These are phyloP conservation scores for Heteropelma amictum DNA, from an alignment of 2,888 invertebrate species.

Conservation along the genomic window DNA sequence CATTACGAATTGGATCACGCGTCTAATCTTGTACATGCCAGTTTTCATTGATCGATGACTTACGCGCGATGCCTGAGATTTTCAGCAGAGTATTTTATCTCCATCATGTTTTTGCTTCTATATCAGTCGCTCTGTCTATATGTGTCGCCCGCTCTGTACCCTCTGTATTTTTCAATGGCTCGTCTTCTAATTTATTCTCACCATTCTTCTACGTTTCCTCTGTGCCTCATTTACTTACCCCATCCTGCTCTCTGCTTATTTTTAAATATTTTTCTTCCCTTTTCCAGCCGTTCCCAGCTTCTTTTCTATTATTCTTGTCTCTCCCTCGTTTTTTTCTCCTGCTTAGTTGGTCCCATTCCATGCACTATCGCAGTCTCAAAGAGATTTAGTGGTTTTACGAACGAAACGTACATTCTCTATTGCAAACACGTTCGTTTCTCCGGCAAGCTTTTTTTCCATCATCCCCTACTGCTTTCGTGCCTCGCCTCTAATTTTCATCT, in stretches of 20 bases:
- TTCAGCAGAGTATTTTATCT: slow-evolving; percentile 30
- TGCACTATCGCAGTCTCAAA: slow-evolving; percentile 14
- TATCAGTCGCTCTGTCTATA: neutral
- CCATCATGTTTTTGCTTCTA: neutral
- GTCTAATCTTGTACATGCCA: slow-evolving; percentile 43
- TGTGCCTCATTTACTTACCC: too few species aligned
- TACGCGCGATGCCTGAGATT: slow-evolving; percentile 13
- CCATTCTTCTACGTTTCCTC: too few species aligned
- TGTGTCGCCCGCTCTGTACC: too few species aligned
- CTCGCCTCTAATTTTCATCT: neutral
- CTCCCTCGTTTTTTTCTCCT: neutral
- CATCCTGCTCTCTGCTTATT: too few species aligned
- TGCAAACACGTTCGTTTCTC: slow-evolving; percentile 46
- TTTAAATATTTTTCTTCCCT: neutral
- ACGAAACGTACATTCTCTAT: slow-evolving; percentile 46
- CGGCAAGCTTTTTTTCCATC: neutral
- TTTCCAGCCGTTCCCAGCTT: neutral
- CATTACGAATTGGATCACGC: slow-evolving; percentile 52
- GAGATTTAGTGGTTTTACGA: slow-evolving; percentile 49
- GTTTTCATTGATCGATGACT: slow-evolving; percentile 46
- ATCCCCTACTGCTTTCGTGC: neutral
- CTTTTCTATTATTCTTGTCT: neutral
- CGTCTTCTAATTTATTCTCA: too few species aligned
- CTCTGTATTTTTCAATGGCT: too few species aligned
- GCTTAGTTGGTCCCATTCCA: neutral